Evolutionary conservation across 2,113 vertebrate genomes (phyloP).

Genomic region (Camelus dromedarius): DNA sequence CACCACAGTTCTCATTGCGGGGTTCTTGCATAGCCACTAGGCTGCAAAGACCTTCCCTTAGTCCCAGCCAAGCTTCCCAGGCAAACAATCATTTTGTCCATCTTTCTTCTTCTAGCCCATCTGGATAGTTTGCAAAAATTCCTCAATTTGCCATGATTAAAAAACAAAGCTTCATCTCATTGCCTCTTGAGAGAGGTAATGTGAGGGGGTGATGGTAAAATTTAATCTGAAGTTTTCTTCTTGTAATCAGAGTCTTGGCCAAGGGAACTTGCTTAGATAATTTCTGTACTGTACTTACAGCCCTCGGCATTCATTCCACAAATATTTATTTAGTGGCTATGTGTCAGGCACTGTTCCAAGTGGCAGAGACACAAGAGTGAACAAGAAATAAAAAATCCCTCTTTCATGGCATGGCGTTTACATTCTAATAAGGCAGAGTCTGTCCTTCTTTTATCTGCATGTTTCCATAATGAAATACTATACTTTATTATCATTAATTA

Average conservation of each 20-base stretch:
- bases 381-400: neutral
- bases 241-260: neutral
- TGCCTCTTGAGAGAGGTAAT: neutral
- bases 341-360: neutral
- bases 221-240: neutral
- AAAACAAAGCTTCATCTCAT: neutral
- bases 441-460: neutral
- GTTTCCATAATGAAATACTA: slow-evolving; percentile 10
- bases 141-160: neutral
- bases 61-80: neutral
- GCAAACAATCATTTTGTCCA: neutral
- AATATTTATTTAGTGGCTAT: neutral
- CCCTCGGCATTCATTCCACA: neutral
- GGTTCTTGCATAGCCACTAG: neutral
- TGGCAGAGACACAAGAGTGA: neutral
- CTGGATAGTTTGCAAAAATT: neutral
- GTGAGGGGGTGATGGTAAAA: neutral
- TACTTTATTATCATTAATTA: neutral
- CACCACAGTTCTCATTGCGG: neutral
- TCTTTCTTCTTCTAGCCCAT: neutral
- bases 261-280: neutral
- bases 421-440: neutral
- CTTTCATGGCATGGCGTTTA: neutral
- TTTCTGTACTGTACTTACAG: neutral
- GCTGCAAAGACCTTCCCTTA: neutral